Base-by-base conservation (phyloP, 1,140 invertebrate genomes). In the Bombus impatiens region DNA sequence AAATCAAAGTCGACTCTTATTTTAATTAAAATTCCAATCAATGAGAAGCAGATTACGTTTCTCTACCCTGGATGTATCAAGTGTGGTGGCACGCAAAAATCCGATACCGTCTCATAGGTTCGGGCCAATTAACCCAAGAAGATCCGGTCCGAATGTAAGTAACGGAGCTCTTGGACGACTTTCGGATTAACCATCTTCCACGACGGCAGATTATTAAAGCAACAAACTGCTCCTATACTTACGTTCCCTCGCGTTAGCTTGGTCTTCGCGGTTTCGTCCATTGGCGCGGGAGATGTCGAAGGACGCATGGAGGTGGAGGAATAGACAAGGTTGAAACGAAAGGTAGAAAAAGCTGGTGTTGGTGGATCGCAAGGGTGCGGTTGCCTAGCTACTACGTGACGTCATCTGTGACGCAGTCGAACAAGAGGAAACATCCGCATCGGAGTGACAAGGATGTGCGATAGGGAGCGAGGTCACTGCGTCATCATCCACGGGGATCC, bases 321-420 rank as follows among this genome's bases (percentile, higher is more conserved):
- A 77, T 15, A 59, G 47, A 77, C 67, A 65, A 78, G 42, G 32
- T 15, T 28, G 79, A 25, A 75, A 79, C 65, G 78, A 62, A 90
- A 80, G 88, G 82, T 90, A 79, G 86, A 89, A 90, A 90, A 88
- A 90, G 62, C 70, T 40, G 86, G 32, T 68, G 82, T 85, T 81
- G n/a, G 79, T 88, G 87, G 80, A 83, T 77, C 87, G 89, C 85
- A 87, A 88, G 91, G 90, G 91, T 92, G 90, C 79, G 89, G 91
- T 92, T 92, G 91, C 90, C 85, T 92, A 91, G 91, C 72, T 89
- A 84, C 82, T 84, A 92, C 92, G 90, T 92, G 92, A 92, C 91
- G 90, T 92, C 92, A 92, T 86, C 78, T 78, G 86, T 91, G 88
- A 92, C 91, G 90, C 86, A 91, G 78, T 87, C 68, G 78, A 91